These are phyloP conservation scores for Uromys caudimaculatus DNA, from an alignment of 2,797 vertebrate species.

Conservation along the genomic window DNA sequence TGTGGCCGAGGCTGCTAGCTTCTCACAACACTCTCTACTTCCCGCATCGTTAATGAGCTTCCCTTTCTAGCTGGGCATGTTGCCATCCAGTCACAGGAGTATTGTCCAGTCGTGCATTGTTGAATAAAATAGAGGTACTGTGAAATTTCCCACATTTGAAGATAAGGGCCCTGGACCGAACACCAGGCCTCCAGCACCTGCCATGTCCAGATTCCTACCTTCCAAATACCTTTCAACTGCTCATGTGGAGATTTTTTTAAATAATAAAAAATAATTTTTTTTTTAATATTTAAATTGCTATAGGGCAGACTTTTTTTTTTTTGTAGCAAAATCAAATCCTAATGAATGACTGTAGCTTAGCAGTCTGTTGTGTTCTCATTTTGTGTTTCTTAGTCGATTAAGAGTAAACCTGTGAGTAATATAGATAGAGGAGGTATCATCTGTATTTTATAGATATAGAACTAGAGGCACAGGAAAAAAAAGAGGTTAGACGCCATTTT, in stretches of 20 bases:
- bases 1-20: too few species aligned
- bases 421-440: background rate
- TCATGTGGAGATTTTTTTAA: background rate
- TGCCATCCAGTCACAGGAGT: background rate
- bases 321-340: conserved; percentile 6
- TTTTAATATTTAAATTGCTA: background rate
- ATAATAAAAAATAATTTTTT: conserved; percentile 1
- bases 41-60: background rate
- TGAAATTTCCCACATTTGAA: background rate
- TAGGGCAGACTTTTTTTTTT: background rate
- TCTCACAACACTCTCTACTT: background rate
- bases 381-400: background rate
- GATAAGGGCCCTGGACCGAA: background rate
- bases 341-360: background rate
- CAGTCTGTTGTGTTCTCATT: background rate
- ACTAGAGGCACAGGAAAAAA: background rate
- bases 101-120: background rate
- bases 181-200: background rate
- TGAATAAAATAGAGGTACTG: too few species aligned
- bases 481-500: background rate
- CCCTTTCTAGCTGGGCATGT: background rate
- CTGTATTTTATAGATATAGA: background rate
- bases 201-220: background rate
- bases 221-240: background rate
- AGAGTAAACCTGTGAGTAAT: background rate